Conservation (phyloP, 2,888 invertebrate genomes). For the Ectemnius continuus region DNA sequence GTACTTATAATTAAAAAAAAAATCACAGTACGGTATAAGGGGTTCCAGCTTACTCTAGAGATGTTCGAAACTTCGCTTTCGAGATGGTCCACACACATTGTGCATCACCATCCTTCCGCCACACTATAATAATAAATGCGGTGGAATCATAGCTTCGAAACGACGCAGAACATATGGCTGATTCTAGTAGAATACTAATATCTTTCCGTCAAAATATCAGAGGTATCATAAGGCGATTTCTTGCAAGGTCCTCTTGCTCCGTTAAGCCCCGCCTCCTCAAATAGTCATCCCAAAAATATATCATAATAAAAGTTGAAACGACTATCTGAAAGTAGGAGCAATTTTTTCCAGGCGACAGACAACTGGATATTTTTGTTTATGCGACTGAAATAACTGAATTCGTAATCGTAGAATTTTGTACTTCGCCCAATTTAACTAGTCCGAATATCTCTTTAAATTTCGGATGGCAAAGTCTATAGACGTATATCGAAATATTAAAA, state of each 20-base stretch:
- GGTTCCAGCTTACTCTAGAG: background rate
- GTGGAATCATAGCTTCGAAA: background rate
- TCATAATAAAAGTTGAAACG: no score
- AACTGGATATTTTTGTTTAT: no score
- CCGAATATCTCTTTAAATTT: no score
- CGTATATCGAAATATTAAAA: background rate
- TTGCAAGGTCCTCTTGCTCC: background rate
- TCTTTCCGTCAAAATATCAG: background rate
- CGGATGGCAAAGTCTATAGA: no score
- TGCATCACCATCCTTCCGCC: no score
- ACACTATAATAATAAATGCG: background rate
- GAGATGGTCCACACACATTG: no score
- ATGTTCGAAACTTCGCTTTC: background rate
- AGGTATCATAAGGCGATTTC: background rate
- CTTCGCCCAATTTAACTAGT: background rate
- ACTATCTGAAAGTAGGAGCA: no score
- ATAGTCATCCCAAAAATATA: no score
- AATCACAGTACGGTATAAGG: conserved; percentile 9
- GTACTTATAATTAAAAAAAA: conserved; percentile 9
- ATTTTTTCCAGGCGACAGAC: no score
- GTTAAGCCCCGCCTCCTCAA: no score
- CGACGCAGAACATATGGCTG: background rate
- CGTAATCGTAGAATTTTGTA: background rate
- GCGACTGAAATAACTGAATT: background rate
- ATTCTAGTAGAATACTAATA: background rate